Evolutionary conservation across 53 echinoderm and acorn worm genomes (phyloP).

Genomic region (Antedon mediterranea): DNA sequence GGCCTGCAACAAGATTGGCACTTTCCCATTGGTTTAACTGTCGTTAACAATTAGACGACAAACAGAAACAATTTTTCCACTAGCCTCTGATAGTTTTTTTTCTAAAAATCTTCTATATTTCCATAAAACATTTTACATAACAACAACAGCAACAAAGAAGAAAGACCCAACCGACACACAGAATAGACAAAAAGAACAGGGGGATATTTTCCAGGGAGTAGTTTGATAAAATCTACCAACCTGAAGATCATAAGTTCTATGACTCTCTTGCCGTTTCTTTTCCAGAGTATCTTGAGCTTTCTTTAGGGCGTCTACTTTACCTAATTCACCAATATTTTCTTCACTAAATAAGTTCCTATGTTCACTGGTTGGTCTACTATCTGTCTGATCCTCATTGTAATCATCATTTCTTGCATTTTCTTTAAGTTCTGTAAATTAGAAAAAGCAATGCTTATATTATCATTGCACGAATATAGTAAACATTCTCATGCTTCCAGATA

Average conservation of each 20-base stretch:
- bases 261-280: constrained; percentile 63
- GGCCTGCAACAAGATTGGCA: neutral
- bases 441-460: neutral
- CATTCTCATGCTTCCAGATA: too few relatives aligned
- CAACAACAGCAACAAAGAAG: too few relatives aligned
- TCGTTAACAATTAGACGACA: too few relatives aligned
- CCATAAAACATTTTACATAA: too few relatives aligned
- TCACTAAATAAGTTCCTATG: neutral
- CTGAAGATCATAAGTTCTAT: constrained; percentile 50
- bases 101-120: neutral
- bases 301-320: constrained; percentile 25
- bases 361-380: neutral
- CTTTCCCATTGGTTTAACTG: constrained; percentile 1
- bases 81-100: too few relatives aligned
- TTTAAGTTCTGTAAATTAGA: neutral
- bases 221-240: constrained; percentile 27
- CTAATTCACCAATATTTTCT: neutral
- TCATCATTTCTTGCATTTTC: neutral
- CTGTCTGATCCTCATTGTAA: neutral
- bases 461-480: too few relatives aligned
- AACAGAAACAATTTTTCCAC: too few relatives aligned
- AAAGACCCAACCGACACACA: too few relatives aligned
- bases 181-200: too few relatives aligned
- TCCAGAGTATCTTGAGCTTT: constrained; percentile 53
- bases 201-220: too few relatives aligned